Percentiles rank a stretch among this genome's conserved stretches.
These are phyloP conservation scores for Xyrauchen texanus DNA, from an alignment of 2,113 vertebrate species.

Conservation along the genomic window DNA sequence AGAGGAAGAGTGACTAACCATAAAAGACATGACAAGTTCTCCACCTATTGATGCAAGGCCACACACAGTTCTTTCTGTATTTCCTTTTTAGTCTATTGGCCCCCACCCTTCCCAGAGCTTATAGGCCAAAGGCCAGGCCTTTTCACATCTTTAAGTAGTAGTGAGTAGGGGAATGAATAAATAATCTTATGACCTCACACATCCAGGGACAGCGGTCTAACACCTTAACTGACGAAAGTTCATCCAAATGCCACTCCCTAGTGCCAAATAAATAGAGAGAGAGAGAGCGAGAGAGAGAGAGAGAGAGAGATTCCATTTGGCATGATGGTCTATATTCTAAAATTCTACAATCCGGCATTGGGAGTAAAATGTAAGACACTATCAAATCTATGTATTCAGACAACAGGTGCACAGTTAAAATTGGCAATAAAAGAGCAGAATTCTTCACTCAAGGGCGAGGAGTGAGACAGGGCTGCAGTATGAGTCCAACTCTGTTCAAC, in stretches of 20 bases:
- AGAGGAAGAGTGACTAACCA: conserved; percentile 1
- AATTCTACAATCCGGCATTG: no score
- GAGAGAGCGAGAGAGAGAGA: conserved; percentile 29
- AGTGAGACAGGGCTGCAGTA: no score
- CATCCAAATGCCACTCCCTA: conserved; percentile 67
- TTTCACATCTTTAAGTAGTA: conserved; percentile 63
- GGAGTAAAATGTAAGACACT: no score
- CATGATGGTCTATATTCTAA: no score
- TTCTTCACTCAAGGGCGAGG: no score
- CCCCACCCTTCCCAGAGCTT: conserved; percentile 35
- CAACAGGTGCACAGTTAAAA: no score
- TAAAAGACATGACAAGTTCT: background rate
- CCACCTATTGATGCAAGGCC: conserved; percentile 5
- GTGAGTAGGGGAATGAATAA: conserved; percentile 66
- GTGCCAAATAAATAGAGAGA: conserved; percentile 35
- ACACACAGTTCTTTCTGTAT: conserved; percentile 10
- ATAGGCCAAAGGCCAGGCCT: conserved; percentile 53
- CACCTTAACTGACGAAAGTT: conserved; percentile 68
- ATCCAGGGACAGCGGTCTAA: conserved; percentile 65
- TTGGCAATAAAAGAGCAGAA: no score
- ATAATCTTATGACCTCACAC: conserved; percentile 72
- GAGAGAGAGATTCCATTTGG: no score
- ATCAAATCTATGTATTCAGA: no score
- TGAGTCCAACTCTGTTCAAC: no score
- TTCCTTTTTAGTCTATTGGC: conserved; percentile 21